These are phyloP conservation scores for Rotaria socialis DNA, from an alignment of 2,888 invertebrate genomes.

Conservation along the genomic window DNA sequence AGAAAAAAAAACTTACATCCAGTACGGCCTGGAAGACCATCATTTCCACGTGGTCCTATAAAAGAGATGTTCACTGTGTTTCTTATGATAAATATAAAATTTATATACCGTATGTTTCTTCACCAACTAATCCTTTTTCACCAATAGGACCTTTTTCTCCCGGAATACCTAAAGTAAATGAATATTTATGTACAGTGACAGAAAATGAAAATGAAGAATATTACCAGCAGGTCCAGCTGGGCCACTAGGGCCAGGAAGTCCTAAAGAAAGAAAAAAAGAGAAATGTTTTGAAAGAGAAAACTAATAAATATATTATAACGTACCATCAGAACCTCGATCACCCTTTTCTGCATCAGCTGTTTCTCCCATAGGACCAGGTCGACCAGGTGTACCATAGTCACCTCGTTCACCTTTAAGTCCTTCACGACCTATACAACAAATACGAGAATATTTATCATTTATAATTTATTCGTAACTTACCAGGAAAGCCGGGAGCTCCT, in stretches of 20 bases:
- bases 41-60: slow-evolving; percentile 16
- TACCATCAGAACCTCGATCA: slow-evolving; percentile 30
- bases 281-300: neutral
- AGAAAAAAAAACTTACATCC: neutral
- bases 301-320: neutral
- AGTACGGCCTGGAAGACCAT: slow-evolving; percentile 28
- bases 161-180: neutral
- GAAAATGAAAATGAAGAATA: neutral
- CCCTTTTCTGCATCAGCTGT: slow-evolving; percentile 25
- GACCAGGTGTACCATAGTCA: slow-evolving; percentile 9
- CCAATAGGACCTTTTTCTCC: slow-evolving; percentile 25
- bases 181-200: neutral
- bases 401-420: slow-evolving; percentile 24
- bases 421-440: slow-evolving; percentile 21
- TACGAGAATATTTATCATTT: neutral
- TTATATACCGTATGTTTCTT: neutral
- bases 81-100: neutral
- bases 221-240: slow-evolving; percentile 13
- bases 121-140: slow-evolving; percentile 28
- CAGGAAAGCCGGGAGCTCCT: slow-evolving; percentile 37
- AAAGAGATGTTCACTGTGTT: neutral
- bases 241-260: neutral
- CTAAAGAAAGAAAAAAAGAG: neutral
- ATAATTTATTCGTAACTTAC: neutral
- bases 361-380: slow-evolving; percentile 28